Percentiles rank a stretch among this genome's conserved stretches.
These are phyloP conservation scores for Colletes latitarsis DNA, from an alignment of 1,140 invertebrate species.

Conservation along the genomic window DNA sequence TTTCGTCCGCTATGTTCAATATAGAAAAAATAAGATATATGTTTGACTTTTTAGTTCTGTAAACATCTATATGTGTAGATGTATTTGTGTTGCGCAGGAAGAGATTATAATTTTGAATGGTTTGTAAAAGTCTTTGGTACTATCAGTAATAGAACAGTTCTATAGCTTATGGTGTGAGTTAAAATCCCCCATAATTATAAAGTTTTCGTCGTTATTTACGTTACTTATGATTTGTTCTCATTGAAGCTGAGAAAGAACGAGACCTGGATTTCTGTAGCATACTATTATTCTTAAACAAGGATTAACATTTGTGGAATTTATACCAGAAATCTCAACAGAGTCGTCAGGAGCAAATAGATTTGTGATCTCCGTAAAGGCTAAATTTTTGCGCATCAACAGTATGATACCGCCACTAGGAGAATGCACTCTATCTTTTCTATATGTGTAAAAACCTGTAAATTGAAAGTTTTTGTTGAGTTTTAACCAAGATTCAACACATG, in stretches of 20 bases:
- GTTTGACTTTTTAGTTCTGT: constrained; percentile 17
- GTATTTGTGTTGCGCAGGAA: neutral
- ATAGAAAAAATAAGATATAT: constrained; percentile 25
- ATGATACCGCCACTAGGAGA: too few species aligned
- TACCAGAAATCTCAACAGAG: neutral
- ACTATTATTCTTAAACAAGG: neutral
- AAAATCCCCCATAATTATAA: neutral
- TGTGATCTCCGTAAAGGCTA: neutral
- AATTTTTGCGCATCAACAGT: too few species aligned
- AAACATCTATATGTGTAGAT: constrained; percentile 14
- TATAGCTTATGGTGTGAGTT: too few species aligned
- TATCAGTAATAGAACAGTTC: neutral
- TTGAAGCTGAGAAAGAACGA: neutral
- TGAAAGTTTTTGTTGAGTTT: neutral
- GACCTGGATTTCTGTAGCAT: neutral
- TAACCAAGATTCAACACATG: constrained; percentile 32
- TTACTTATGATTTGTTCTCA: neutral
- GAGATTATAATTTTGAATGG: neutral
- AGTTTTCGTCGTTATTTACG: neutral
- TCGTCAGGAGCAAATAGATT: neutral
- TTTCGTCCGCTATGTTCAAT: constrained; percentile 3
- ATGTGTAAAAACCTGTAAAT: constrained; percentile 12
- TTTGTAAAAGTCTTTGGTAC: neutral
- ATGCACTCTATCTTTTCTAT: too few species aligned
- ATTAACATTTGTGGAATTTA: neutral